phyloP scores from a whole-genome alignment of 2,888 invertebrate species.

The Erebia palarica region DNA sequence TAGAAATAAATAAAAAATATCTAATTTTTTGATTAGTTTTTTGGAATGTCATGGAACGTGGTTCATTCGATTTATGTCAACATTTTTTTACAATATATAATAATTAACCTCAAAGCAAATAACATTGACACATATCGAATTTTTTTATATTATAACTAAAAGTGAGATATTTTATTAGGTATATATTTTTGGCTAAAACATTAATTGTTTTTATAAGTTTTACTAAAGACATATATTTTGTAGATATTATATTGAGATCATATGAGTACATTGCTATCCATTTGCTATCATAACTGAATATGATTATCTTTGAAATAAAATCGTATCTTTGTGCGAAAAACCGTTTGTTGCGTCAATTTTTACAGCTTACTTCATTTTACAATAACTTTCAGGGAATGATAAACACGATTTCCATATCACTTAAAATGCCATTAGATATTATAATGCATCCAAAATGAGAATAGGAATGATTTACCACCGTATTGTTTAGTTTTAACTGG shows the following conservation, averaged over 20 bases:
- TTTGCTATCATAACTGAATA: too few relatives aligned
- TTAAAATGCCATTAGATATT: too few relatives aligned
- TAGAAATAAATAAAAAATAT: conserved; percentile 35
- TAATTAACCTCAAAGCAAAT: conserved; percentile 41
- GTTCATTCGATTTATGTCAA: conserved; percentile 40
- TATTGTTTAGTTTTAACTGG: too few relatives aligned
- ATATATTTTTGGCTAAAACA: neutral
- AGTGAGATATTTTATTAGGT: neutral
- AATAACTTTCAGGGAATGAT: too few relatives aligned
- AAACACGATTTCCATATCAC: too few relatives aligned
- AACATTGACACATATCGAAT: conserved; percentile 30
- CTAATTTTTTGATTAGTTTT: conserved; percentile 47
- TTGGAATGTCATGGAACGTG: conserved; percentile 20
- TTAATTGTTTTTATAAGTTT: neutral
- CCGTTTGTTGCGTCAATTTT: too few relatives aligned
- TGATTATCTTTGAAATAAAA: too few relatives aligned
- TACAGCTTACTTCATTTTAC: too few relatives aligned
- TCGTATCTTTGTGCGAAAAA: too few relatives aligned
- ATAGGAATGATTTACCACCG: too few relatives aligned
- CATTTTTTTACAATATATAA: conserved; percentile 37
- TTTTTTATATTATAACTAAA: conserved; percentile 17
- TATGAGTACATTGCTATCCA: neutral
- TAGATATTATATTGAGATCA: neutral
- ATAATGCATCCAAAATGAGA: too few relatives aligned
- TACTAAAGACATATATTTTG: neutral